Base-by-base conservation (phyloP, 2,113 vertebrate species). In the Serilophus lunatus region DNA sequence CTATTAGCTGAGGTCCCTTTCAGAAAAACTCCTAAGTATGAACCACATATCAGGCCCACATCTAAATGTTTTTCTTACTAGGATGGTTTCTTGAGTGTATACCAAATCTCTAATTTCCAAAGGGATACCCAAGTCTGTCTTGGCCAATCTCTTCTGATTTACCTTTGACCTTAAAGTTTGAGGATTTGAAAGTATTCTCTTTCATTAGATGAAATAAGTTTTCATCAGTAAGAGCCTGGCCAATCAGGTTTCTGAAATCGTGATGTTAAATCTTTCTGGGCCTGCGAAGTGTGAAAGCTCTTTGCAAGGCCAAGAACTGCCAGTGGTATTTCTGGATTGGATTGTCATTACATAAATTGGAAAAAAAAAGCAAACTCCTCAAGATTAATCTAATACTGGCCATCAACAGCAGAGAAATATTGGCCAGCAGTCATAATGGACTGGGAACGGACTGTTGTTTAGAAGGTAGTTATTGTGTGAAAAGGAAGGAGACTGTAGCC, bases 1-100 rank as follows among this genome's bases (percentile, higher is more conserved):
- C 50, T 65, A 28, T 51, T 81, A 81, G 36, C 24, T 0, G 0
- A 77, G 5, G 31, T 53, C 7, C 15, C 70, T 66, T 42, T 16
- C 8, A 63, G 36, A 13, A 35, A 72, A 82, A 22, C 14, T 47
- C 6, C 7, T 53, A 69, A 20, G 3, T 35, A 18, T n/a, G 38
- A 4, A n/a, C 19, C 35, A 61, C 0, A 0, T 49, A 68, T 49
- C 42, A 69, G 23, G 8, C 13, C 4, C 36, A 50, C 13, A 54
- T 38, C 33, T 50, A 78, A 81, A 68, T 17, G 3, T 13, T 94
- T 74, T 94, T 42, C n/a, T 78, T 56, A 40, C 24, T 14, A 49
- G 25, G 28, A 35, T 68, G n/a, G 13, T 66, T 74, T 77, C 63
- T 53, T 91, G 63, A 56, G 78, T 36, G 10, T 33, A 25, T 42